A percentile compares a stretch with the other conserved stretches of the same genome.
These are phyloP conservation scores for Protodeltote pygarga DNA, from an alignment of 2,888 invertebrate species.

Conservation along the genomic window DNA sequence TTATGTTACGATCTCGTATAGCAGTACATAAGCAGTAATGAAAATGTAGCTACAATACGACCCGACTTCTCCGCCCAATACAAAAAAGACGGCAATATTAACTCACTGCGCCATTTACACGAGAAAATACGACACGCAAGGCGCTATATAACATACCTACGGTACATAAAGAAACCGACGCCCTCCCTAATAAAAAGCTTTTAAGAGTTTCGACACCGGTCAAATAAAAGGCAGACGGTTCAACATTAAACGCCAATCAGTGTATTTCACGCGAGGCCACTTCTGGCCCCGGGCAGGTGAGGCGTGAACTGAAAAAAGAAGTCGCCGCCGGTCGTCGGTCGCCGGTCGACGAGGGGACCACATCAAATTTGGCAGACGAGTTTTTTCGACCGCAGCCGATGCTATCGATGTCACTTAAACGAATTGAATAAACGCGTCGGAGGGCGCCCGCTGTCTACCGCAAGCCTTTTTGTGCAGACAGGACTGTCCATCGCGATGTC, in stretches of 20 bases:
- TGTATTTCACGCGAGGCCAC: constrained; percentile 72
- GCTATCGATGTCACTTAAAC: constrained; percentile 86
- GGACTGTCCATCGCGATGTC: constrained; percentile 50
- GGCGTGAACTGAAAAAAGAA: constrained; percentile 79
- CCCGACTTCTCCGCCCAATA: constrained; percentile 12
- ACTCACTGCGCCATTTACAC: constrained; percentile 11
- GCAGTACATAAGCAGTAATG: constrained; percentile 54
- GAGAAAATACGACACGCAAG: constrained; percentile 33
- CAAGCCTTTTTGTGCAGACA: constrained; percentile 52
- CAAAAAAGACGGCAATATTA: constrained; percentile 14
- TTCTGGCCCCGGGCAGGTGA: constrained; percentile 76
- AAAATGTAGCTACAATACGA: constrained; percentile 44
- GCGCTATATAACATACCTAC: constrained; percentile 34
- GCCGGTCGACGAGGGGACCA: constrained; percentile 63
- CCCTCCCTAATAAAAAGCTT: constrained; percentile 54
- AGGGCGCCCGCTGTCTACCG: constrained; percentile 67
- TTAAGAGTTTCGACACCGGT: constrained; percentile 50
- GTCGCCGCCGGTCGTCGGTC: constrained; percentile 60
- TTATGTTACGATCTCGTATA: constrained; percentile 68
- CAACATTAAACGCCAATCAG: constrained; percentile 78
- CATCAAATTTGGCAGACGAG: constrained; percentile 79
- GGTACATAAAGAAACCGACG: constrained; percentile 52
- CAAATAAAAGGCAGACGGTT: constrained; percentile 64
- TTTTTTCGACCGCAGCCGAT: constrained; percentile 80
- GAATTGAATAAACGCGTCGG: constrained; percentile 83